These are phyloP conservation scores for Oeneis ivallda DNA, from an alignment of 2,888 invertebrate genomes.

Conservation along the genomic window DNA sequence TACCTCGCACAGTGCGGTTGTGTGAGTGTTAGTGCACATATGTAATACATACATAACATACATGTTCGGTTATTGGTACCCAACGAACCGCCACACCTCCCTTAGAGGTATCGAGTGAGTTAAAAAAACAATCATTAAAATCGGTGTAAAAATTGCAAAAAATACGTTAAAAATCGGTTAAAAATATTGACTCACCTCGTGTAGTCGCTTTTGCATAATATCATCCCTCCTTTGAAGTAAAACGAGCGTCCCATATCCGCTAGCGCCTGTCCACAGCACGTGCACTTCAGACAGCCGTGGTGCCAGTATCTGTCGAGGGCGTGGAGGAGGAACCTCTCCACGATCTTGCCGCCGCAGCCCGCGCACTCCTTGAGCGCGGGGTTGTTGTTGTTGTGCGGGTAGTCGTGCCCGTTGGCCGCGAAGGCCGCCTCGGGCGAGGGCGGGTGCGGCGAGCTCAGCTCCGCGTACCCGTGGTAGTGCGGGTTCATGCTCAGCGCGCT, in stretches of 20 bases:
- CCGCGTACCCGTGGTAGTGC: conserved; percentile 93
- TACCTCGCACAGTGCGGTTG: too few species aligned
- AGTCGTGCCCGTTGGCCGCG: conserved; percentile 83
- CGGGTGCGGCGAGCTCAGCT: conserved; percentile 89
- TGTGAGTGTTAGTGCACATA: too few species aligned
- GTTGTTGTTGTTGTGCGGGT: conserved; percentile 83
- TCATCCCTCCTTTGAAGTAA: conserved; percentile 96
- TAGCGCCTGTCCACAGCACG: conserved; percentile 93
- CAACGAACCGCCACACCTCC: too few species aligned
- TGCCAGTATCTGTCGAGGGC: conserved; percentile 98
- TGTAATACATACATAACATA: too few species aligned
- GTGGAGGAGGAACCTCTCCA: conserved; percentile 94
- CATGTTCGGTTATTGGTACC: too few species aligned
- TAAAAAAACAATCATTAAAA: too few species aligned
- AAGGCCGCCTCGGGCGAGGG: conserved; percentile 88
- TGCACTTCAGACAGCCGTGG: conserved; percentile 96
- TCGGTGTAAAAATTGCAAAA: too few species aligned
- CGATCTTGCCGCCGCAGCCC: conserved; percentile 95
- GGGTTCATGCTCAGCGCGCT: conserved; percentile 94
- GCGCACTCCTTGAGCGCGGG: conserved; percentile 90
- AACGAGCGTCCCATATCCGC: conserved; percentile 96
- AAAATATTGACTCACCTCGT: conserved; percentile 84
- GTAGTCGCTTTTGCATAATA: conserved; percentile 97
- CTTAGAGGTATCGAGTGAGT: too few species aligned
- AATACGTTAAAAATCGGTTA: neutral